Evolutionary conservation across 2,797 vertebrate genomes (phyloP).

Genomic region (Natrix natrix): DNA sequence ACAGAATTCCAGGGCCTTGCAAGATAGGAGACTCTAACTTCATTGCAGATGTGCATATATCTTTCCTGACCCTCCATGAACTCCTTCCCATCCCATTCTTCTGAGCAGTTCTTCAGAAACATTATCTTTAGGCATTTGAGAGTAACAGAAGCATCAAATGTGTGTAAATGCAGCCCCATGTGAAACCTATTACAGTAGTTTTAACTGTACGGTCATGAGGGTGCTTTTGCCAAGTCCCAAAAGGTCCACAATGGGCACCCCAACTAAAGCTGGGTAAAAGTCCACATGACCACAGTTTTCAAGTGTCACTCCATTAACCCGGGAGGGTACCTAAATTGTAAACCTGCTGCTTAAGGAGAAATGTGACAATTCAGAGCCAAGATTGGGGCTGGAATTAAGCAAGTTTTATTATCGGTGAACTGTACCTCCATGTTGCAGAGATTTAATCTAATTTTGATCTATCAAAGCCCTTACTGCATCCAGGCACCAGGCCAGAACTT

Average conservation of each 20-base stretch:
- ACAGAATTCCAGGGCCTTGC: neutral
- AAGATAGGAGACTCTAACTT: neutral
- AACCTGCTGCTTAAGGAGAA: neutral
- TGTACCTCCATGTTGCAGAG: neutral
- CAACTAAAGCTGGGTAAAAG: neutral
- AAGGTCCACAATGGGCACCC: neutral
- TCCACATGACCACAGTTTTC: neutral
- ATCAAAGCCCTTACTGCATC: neutral
- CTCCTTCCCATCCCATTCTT: neutral
- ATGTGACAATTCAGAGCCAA: neutral
- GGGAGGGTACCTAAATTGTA: neutral
- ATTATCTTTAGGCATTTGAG: neutral
- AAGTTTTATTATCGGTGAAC: neutral
- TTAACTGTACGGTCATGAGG: neutral
- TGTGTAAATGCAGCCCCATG: neutral
- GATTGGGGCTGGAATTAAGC: neutral
- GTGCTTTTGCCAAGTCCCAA: neutral
- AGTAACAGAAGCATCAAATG: neutral
- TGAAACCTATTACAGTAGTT: neutral
- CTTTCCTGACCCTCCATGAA: neutral
- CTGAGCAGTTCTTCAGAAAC: conserved; percentile 23
- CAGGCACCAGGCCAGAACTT: neutral
- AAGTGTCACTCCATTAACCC: neutral
- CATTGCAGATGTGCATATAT: neutral
- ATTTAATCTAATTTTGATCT: neutral